Percentiles rank a stretch among this genome's conserved stretches.
phyloP scores from a whole-genome alignment of 2,113 vertebrate species.

The Trogon melanurus region DNA sequence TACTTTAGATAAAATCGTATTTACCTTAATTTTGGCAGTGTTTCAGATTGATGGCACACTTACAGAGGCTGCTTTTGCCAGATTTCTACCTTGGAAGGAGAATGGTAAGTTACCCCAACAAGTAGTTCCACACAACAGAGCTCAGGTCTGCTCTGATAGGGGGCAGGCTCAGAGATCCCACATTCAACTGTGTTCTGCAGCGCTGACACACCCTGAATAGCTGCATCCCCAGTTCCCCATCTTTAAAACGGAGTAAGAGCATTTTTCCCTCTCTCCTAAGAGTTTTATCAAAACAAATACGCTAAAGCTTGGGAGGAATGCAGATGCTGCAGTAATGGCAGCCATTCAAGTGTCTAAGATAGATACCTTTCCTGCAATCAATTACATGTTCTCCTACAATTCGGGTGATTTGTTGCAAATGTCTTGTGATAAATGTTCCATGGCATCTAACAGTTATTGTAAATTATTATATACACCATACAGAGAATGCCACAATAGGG shows the following conservation, averaged over 20 bases:
- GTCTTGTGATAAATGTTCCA: conserved; percentile 54
- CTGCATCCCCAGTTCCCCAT: not conserved
- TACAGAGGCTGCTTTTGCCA: not conserved
- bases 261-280: not conserved
- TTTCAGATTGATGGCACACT: not conserved
- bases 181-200: not conserved
- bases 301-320: not conserved
- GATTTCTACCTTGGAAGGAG: not conserved
- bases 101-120: not conserved
- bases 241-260: not conserved
- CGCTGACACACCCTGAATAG: not conserved
- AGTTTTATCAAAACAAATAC: not conserved
- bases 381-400: conserved; percentile 1
- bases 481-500: conserved; percentile 43
- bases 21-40: not conserved
- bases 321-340: conserved; percentile 15
- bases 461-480: conserved; percentile 37
- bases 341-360: not conserved
- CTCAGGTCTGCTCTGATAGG: not conserved
- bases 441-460: conserved; percentile 40
- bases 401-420: conserved; percentile 40
- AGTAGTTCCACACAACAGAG: not conserved
- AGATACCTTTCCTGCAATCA: conserved; percentile 1
- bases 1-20: not conserved
- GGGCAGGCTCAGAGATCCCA: not conserved